phyloP scores from a whole-genome alignment of 1,140 invertebrate species.

The Drosophila takahashii region DNA sequence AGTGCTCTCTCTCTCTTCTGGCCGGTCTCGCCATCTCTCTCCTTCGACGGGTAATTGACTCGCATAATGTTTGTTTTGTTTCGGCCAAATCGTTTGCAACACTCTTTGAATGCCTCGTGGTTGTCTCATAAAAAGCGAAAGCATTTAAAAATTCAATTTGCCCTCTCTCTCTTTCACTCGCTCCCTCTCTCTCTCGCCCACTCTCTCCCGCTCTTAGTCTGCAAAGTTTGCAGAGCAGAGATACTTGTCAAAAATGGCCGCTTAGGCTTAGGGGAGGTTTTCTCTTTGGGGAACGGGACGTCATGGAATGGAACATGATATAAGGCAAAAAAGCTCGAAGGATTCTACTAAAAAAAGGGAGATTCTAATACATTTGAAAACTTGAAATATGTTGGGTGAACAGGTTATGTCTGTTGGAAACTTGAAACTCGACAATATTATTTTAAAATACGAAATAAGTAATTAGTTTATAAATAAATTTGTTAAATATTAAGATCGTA shows the following conservation, averaged over 20 bases:
- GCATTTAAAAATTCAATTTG: constrained; percentile 82
- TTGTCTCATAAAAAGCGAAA: constrained; percentile 78
- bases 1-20: constrained; percentile 20
- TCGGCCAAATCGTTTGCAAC: constrained; percentile 80
- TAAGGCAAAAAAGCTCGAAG: neutral
- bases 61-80: constrained; percentile 74
- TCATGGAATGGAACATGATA: constrained; percentile 49
- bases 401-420: neutral
- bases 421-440: too few relatives aligned
- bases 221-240: constrained; percentile 65
- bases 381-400: neutral
- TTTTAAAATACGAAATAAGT: too few relatives aligned
- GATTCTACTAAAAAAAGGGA: neutral
- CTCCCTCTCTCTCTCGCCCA: constrained; percentile 23
- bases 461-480: too few relatives aligned
- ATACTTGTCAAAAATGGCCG: constrained; percentile 74
- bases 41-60: constrained; percentile 63
- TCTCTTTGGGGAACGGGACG: constrained; percentile 38
- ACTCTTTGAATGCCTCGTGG: constrained; percentile 83
- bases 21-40: constrained; percentile 29
- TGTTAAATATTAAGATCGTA: too few relatives aligned
- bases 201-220: constrained; percentile 44
- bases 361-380: neutral
- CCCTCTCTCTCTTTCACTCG: constrained; percentile 39
- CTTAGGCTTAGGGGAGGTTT: constrained; percentile 59